Evolutionary conservation across 2,888 invertebrate genomes (phyloP), one percentile per base, ranked within the genome.

Genomic region (Lordiphosa fenestrarum): DNA sequence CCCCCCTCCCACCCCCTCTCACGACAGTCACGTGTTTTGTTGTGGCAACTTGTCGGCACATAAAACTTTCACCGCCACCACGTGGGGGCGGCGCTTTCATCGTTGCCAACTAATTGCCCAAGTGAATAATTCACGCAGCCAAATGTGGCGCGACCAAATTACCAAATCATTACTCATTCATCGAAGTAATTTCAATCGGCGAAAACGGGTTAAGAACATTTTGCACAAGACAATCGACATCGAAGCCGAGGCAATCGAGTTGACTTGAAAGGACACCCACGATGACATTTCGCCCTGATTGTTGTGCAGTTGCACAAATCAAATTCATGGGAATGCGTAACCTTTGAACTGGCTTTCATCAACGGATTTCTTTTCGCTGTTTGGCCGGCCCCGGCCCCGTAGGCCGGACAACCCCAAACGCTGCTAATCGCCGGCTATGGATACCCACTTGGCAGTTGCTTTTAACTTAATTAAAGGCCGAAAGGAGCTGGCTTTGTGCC

Each of bases 381-480:
- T 3, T 30, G 9, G 2, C 9, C 30, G 30, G 30, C 30, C 7
- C 9, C 30, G 30, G 30, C 30, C 7, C 30, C 30, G 30, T 30
- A 30, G 30, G 30, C 30, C 30, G 30, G 30, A 9, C 30, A 30
- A 30, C 30, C 23, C 7, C 39, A 53, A 53, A 33, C 35, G 39
- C 35, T 46, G 47, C 41, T 58, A 58, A 58, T 58, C 55, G 58
- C 10, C n/a, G 21, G 40, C 25, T 44, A 33, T 47, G 47, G 36
- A 19, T 0, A 37, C 46, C 35, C 56, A 46, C 47, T 49, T 56
- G 53, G 39, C 33, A 2, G 2, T 39, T 13, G 59, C 59, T 60
- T 58, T 60, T 58, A 60, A 39, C 59, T 60, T 60, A 58, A 60
- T 60, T 60, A 58, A 46, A 51, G 42, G n/a, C 21, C 37, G 23